These are phyloP conservation scores for Tragelaphus strepsiceros DNA, from an alignment of 2,113 vertebrate genomes.

Conservation along the genomic window DNA sequence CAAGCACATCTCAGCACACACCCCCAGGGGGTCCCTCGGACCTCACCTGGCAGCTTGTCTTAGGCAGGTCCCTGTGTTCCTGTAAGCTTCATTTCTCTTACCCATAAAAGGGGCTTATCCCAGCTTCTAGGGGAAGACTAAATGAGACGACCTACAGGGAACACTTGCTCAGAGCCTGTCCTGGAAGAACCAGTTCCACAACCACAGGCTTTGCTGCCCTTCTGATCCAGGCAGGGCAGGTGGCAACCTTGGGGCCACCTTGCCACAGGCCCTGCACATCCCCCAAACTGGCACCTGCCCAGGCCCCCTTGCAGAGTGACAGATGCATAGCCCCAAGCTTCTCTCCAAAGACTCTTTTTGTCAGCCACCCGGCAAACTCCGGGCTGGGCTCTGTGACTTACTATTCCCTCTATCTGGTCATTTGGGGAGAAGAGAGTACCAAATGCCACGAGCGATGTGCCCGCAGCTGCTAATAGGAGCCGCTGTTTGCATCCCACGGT, in stretches of 20 bases:
- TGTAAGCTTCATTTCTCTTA: neutral
- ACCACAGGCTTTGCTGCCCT: fast-evolving
- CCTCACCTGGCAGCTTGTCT: neutral
- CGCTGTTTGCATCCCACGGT: slow-evolving; percentile 15
- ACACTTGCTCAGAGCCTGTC: neutral
- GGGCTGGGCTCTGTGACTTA: neutral
- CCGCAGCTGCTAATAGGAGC: slow-evolving; percentile 29
- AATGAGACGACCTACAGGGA: too few relatives aligned
- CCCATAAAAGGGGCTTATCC: neutral
- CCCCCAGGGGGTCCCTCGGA: neutral
- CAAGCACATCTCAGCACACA: neutral
- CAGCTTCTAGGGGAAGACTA: neutral
- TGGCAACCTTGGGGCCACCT: neutral
- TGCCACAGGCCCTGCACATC: neutral
- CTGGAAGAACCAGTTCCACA: neutral
- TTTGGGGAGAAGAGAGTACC: slow-evolving; percentile 39
- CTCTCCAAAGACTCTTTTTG: slow-evolving; percentile 33
- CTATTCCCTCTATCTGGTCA: slow-evolving; percentile 22
- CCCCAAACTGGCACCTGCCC: neutral
- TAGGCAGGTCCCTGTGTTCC: neutral
- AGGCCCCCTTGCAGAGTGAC: neutral
- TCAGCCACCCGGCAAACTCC: neutral
- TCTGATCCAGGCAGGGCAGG: neutral
- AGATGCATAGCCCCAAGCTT: slow-evolving; percentile 13
- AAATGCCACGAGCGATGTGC: slow-evolving; percentile 37